Evolutionary conservation across 1,140 invertebrate genomes (phyloP).

Genomic region (Atopsyche davidsoni): DNA sequence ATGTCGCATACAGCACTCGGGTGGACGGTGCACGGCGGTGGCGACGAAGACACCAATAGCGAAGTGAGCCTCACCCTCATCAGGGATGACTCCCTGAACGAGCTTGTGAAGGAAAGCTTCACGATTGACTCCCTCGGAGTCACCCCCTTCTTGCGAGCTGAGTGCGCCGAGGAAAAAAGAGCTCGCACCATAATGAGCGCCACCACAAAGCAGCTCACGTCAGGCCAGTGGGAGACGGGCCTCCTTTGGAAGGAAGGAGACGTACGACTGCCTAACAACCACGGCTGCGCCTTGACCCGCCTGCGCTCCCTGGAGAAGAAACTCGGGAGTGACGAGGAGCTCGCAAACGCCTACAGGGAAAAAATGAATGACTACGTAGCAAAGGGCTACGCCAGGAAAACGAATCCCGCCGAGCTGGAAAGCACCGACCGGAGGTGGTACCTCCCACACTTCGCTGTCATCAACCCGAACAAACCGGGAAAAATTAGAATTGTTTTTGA

Average conservation of each 20-base stretch:
- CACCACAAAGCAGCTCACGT: not conserved
- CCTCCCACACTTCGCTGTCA: conserved; percentile 32
- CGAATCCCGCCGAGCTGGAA: not conserved
- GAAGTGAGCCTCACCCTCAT: not conserved
- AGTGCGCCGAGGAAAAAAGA: not conserved
- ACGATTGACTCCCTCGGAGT: not conserved
- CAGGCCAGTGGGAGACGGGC: conserved; percentile 26
- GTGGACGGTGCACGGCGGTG: conserved; percentile 12
- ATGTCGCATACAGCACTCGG: not conserved
- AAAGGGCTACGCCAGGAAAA: conserved; percentile 14
- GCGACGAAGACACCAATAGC: not conserved
- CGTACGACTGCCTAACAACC: conserved; percentile 19
- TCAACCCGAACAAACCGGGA: conserved; percentile 27
- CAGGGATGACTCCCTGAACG: not conserved
- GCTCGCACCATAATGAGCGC: conserved; percentile 12
- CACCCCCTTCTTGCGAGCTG: not conserved
- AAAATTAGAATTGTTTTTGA: conserved; percentile 34
- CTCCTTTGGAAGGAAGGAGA: conserved; percentile 30
- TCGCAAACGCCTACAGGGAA: conserved; percentile 1
- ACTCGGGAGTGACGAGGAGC: not conserved
- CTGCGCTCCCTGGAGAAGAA: conserved; percentile 4
- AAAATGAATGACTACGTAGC: not conserved
- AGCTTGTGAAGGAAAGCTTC: not conserved
- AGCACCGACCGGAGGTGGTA: conserved; percentile 25
- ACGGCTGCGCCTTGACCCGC: conserved; percentile 9